Conservation (phyloP, 2,113 vertebrate genomes). For the Butorides virescens region DNA sequence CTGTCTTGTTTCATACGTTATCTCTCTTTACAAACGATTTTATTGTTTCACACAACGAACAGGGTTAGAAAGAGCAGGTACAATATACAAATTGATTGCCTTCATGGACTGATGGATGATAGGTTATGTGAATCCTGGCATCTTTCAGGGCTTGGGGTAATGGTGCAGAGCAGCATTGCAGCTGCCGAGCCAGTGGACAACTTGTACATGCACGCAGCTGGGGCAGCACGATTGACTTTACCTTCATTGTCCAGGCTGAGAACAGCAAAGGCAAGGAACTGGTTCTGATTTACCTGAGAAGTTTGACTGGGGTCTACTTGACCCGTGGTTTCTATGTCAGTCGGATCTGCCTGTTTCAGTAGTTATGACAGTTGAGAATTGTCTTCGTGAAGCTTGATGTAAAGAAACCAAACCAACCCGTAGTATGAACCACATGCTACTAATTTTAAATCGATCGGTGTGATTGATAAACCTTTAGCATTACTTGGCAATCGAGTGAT, state of each 20-base stretch:
- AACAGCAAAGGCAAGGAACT: neutral
- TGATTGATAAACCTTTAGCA: neutral
- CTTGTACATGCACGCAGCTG: neutral
- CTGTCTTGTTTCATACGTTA: neutral
- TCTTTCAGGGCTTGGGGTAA: neutral
- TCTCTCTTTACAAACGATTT: neutral
- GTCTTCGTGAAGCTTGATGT: neutral
- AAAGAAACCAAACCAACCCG: neutral
- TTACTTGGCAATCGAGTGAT: neutral
- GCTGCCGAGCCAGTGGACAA: neutral
- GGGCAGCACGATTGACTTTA: neutral
- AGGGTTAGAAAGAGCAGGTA: neutral
- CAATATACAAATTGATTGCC: neutral
- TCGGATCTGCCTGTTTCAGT: neutral
- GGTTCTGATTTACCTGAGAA: neutral
- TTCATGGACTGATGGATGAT: neutral
- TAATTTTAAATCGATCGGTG: neutral
- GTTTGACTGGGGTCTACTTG: neutral
- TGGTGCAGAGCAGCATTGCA: neutral
- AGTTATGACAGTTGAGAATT: neutral
- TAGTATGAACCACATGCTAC: neutral
- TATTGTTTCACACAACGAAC: neutral
- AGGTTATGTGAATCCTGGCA: neutral
- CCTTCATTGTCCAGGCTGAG: neutral
- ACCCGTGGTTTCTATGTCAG: accelerated